Conservation (phyloP, 2,888 invertebrate genomes). For the Sinhomidia bicolor region DNA sequence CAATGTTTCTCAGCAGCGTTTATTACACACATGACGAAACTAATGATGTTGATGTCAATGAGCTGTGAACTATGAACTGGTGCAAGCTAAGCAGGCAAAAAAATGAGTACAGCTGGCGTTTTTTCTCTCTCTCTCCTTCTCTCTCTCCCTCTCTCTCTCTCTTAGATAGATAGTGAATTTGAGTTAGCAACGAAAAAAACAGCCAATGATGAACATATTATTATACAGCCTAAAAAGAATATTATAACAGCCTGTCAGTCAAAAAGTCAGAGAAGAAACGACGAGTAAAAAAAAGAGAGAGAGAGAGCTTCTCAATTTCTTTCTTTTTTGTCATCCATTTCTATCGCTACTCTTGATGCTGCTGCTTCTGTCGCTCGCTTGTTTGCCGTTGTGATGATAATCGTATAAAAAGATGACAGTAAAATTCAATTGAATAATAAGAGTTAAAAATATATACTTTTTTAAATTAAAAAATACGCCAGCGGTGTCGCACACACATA, state of each 20-base stretch:
- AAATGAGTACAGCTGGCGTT: slow-evolving; percentile 54
- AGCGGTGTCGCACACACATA: background rate
- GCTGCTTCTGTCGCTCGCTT: background rate
- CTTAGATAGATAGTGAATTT: background rate
- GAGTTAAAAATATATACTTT: background rate
- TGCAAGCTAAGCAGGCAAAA: slow-evolving; percentile 31
- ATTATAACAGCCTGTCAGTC: slow-evolving; percentile 35
- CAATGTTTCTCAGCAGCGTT: slow-evolving; percentile 29
- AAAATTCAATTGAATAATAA: slow-evolving; percentile 25
- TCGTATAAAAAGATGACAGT: slow-evolving; percentile 16
- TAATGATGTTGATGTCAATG: slow-evolving; percentile 65
- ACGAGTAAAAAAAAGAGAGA: background rate
- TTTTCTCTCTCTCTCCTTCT: slow-evolving; percentile 19
- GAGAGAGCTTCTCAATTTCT: slow-evolving; percentile 23
- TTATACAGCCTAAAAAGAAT: background rate
- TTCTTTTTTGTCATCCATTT: background rate
- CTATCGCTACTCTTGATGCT: background rate
- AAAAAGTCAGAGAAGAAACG: background rate
- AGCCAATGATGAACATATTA: background rate
- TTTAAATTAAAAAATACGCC: slow-evolving; percentile 22
- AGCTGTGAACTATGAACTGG: slow-evolving; percentile 73
- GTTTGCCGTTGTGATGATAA: background rate
- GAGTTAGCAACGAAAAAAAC: background rate
- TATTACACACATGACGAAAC: slow-evolving; percentile 54
- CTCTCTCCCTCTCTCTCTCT: slow-evolving; percentile 28